These are phyloP conservation scores for Delia radicum DNA, from an alignment of 1,140 invertebrate genomes.

Conservation along the genomic window DNA sequence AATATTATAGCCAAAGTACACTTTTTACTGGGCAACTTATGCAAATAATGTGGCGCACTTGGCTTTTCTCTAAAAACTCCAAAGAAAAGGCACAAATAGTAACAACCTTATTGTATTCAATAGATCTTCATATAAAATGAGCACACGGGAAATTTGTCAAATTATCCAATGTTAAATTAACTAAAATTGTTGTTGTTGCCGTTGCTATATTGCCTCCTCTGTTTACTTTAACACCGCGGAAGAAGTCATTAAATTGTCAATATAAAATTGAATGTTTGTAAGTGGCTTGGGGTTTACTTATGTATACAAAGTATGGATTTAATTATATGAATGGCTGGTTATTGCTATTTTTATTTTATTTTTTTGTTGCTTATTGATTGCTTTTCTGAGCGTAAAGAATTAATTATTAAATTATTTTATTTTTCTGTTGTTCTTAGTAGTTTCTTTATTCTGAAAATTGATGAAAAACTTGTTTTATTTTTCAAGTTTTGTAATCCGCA, in stretches of 20 bases:
- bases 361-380: background rate
- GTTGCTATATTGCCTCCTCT: background rate
- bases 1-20: too few species aligned
- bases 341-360: background rate
- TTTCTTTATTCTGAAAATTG: background rate
- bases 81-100: background rate
- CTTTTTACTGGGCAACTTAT: too few species aligned
- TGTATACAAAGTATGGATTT: background rate
- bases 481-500: background rate
- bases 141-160: slow-evolving; percentile 23
- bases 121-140: too few species aligned
- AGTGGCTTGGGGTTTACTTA: background rate
- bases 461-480: background rate
- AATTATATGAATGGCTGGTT: background rate
- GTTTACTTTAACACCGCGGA: background rate
- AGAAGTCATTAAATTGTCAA: slow-evolving; percentile 21
- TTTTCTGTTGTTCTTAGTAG: background rate
- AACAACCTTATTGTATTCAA: too few species aligned
- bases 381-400: background rate
- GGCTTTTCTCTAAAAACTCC: too few species aligned
- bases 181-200: background rate
- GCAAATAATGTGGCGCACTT: too few species aligned
- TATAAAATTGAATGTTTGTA: background rate
- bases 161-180: slow-evolving; percentile 21
- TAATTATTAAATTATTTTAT: background rate